phyloP scores from a whole-genome alignment of 2,888 invertebrate species.

The Patella depressa region DNA sequence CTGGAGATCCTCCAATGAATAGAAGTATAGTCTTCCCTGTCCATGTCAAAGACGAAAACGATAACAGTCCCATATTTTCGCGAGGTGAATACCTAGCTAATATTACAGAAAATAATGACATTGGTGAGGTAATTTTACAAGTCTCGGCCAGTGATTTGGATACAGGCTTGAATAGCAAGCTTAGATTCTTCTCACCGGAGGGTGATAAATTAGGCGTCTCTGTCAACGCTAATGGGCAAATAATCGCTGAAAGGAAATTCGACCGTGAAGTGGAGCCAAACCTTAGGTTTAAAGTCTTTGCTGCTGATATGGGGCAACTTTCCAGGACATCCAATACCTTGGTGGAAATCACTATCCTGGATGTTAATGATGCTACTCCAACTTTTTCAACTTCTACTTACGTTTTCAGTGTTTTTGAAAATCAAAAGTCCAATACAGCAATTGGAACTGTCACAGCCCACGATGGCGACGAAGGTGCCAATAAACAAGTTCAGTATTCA shows the following conservation, averaged over 20 bases:
- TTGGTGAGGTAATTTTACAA: conserved; percentile 43
- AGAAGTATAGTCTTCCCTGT: conserved; percentile 44
- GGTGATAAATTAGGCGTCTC: conserved; percentile 39
- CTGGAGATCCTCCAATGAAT: conserved; percentile 44
- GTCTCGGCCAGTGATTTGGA: conserved; percentile 53
- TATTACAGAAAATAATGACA: conserved; percentile 50
- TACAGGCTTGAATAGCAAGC: conserved; percentile 46
- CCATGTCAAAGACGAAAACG: conserved; percentile 86
- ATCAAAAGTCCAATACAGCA: conserved; percentile 40
- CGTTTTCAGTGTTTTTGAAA: conserved; percentile 43
- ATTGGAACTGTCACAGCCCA: conserved; percentile 44
- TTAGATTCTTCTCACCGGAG: conserved; percentile 43
- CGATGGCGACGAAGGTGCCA: conserved; percentile 46
- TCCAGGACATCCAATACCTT: conserved; percentile 36
- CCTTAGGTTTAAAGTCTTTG: conserved; percentile 45
- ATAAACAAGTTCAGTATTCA: conserved; percentile 37
- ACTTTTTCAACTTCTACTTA: conserved; percentile 43
- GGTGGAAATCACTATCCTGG: conserved; percentile 44
- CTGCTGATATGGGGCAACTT: conserved; percentile 45
- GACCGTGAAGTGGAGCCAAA: conserved; percentile 51
- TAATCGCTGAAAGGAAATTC: conserved; percentile 47
- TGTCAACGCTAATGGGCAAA: conserved; percentile 51
- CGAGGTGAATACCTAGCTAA: conserved; percentile 70
- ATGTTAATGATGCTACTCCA: conserved; percentile 52
- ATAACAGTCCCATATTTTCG: conserved; percentile 87